Evolutionary conservation across 2,797 vertebrate species (phyloP).

Genomic region (Smutsia gigantea): DNA sequence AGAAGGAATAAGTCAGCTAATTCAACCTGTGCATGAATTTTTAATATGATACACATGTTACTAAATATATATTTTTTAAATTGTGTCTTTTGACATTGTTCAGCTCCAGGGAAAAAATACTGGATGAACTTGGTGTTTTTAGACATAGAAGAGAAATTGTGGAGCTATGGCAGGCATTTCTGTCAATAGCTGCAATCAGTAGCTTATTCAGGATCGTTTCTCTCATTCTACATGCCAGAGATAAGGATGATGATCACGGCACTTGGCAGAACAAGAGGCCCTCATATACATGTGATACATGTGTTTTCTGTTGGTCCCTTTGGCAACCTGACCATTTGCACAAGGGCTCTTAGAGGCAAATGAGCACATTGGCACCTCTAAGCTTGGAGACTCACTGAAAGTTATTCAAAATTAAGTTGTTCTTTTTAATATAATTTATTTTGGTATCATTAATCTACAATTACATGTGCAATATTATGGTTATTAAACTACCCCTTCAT

Average conservation of each 20-base stretch:
- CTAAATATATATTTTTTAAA: not conserved
- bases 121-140: not conserved
- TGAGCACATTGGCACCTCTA: not conserved
- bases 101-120: not conserved
- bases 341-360: not conserved
- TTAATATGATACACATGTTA: not conserved
- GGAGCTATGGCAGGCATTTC: not conserved
- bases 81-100: not conserved
- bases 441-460: too few species aligned
- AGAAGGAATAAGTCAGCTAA: not conserved
- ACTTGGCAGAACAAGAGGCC: not conserved
- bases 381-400: not conserved
- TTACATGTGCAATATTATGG: too few species aligned
- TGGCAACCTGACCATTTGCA: not conserved
- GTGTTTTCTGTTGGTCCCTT: not conserved
- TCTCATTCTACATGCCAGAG: not conserved
- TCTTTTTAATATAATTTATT: too few species aligned
- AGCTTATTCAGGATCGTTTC: not conserved
- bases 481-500: too few species aligned
- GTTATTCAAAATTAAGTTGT: not conserved
- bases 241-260: too few species aligned
- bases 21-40: not conserved
- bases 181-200: not conserved
- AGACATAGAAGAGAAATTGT: not conserved
- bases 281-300: accelerated